Evolutionary conservation across 1,140 invertebrate species (phyloP).

Genomic region (Mactra quadrangularis): DNA sequence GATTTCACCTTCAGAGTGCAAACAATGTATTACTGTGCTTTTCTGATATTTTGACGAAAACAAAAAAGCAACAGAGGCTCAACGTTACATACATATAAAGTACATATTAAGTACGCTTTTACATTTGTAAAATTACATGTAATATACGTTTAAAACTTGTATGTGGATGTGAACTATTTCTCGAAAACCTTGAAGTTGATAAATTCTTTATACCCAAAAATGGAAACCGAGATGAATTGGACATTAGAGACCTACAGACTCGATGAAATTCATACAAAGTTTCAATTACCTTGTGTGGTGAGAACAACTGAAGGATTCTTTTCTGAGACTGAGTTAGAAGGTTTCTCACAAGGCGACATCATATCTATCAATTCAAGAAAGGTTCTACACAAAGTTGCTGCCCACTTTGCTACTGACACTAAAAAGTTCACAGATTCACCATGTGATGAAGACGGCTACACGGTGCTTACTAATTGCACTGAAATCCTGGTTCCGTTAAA

Average conservation of each 20-base stretch:
- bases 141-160: no score
- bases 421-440: not conserved
- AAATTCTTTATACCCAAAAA: no score
- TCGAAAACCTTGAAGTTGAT: no score
- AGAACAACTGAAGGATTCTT: conserved; percentile 26
- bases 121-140: no score
- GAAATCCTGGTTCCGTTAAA: conserved; percentile 53
- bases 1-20: no score
- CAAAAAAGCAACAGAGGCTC: no score
- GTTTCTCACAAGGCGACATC: conserved; percentile 43
- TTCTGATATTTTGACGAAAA: no score
- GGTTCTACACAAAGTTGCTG: conserved; percentile 49
- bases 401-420: conserved; percentile 15
- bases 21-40: no score
- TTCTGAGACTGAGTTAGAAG: conserved; percentile 32
- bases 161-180: no score
- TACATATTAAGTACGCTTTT: no score
- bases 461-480: not conserved
- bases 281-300: conserved; percentile 40
- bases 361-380: conserved; percentile 32
- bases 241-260: conserved; percentile 23
- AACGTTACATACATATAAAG: no score
- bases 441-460: conserved; percentile 6
- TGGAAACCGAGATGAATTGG: conserved; percentile 13
- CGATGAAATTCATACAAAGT: conserved; percentile 24